phyloP scores from a whole-genome alignment of 1,140 invertebrate species.

The Lycorma delicatula region DNA sequence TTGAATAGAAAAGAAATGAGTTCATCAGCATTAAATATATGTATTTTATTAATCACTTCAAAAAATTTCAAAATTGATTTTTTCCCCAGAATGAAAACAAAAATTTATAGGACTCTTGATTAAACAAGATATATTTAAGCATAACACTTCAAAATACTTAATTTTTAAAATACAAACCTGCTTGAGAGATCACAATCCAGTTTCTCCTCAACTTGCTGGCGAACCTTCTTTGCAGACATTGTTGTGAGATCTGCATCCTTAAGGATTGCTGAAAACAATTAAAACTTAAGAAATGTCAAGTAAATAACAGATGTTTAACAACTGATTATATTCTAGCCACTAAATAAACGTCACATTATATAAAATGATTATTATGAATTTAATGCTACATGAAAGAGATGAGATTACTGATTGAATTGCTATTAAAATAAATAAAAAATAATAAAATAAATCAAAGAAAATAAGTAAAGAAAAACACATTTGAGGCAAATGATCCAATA shows the following conservation, averaged over 20 bases:
- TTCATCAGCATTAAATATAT: too few relatives aligned
- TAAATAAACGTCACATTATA: neutral
- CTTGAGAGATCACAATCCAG: conserved; percentile 63
- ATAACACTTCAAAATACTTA: too few relatives aligned
- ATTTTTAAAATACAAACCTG: conserved; percentile 37
- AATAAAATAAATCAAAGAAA: neutral
- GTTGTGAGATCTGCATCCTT: conserved; percentile 76
- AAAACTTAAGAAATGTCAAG: conserved; percentile 13
- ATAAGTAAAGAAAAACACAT: too few relatives aligned
- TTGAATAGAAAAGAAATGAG: too few relatives aligned
- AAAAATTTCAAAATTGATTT: too few relatives aligned
- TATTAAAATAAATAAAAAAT: neutral
- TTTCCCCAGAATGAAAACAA: too few relatives aligned
- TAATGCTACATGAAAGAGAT: neutral
- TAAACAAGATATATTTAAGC: neutral
- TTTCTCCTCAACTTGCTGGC: conserved; percentile 74
- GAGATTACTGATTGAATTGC: neutral
- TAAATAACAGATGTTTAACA: neutral
- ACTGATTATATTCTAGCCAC: too few relatives aligned
- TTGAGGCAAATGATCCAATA: too few relatives aligned
- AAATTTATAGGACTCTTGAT: too few relatives aligned
- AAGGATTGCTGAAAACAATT: conserved; percentile 61
- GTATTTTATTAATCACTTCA: too few relatives aligned
- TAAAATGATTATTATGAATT: neutral
- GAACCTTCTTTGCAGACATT: conserved; percentile 84